Conservation (phyloP, 2,113 vertebrate genomes). For the Rattus rattus region DNA sequence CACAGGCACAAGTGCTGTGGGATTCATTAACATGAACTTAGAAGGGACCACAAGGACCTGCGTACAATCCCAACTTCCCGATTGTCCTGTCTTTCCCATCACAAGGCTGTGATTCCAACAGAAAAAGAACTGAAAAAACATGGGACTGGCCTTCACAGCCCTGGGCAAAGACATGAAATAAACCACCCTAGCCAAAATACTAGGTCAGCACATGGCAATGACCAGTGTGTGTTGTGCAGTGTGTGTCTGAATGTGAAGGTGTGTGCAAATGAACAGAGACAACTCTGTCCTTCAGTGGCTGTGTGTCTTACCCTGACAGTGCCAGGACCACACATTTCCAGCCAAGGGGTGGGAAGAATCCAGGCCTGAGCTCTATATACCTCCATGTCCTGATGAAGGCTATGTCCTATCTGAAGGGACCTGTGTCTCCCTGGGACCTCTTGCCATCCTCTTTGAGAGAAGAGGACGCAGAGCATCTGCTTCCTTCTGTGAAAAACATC, state of each 20-base stretch:
- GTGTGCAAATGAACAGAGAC: not conserved
- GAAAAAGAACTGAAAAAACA: not conserved
- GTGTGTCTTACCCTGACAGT: too few relatives aligned
- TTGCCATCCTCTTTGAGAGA: accelerated
- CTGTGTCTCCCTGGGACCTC: not conserved
- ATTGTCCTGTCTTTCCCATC: not conserved
- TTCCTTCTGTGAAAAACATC: not conserved
- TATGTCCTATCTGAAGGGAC: not conserved
- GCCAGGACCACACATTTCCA: too few relatives aligned
- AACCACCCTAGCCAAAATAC: not conserved
- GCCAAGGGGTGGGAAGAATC: too few relatives aligned
- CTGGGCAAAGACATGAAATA: too few relatives aligned
- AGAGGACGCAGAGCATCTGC: accelerated
- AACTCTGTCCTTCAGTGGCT: too few relatives aligned
- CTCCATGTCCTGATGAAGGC: not conserved
- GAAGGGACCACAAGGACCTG: not conserved
- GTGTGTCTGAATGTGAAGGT: not conserved
- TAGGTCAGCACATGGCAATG: not conserved
- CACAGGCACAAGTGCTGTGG: not conserved
- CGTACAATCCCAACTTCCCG: not conserved
- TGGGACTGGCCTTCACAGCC: not conserved
- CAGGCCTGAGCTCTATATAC: not conserved
- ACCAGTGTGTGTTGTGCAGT: not conserved
- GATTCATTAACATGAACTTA: too few relatives aligned
- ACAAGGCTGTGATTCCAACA: not conserved